phyloP scores from a whole-genome alignment of 2,888 invertebrate species.

The Labia minor region DNA sequence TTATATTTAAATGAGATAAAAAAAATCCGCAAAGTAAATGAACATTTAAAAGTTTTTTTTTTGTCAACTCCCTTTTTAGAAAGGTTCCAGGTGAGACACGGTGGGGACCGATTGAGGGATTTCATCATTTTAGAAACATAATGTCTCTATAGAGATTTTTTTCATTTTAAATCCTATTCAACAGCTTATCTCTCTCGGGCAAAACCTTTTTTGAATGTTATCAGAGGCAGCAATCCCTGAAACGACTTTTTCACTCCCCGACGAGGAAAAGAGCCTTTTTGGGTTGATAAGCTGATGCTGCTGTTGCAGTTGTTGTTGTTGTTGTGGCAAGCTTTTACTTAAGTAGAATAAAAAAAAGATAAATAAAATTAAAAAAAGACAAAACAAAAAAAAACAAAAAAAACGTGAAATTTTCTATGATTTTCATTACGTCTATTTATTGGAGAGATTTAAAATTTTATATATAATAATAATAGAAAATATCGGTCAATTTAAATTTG shows the following conservation, averaged over 20 bases:
- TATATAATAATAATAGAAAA: no score
- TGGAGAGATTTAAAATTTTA: no score
- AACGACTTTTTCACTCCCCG: neutral
- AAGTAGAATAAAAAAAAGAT: neutral
- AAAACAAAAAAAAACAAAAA: neutral
- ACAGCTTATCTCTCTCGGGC: constrained; percentile 3
- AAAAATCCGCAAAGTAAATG: neutral
- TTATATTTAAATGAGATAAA: no score
- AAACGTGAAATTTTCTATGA: neutral
- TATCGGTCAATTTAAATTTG: no score
- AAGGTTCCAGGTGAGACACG: no score
- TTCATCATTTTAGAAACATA: constrained; percentile 13
- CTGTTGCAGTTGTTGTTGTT: no score
- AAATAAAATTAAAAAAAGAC: neutral
- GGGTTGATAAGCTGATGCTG: neutral
- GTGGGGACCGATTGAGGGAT: neutral
- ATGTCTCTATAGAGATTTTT: neutral
- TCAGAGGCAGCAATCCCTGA: constrained; percentile 1
- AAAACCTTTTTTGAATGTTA: constrained; percentile 1
- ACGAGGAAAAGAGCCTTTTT: neutral
- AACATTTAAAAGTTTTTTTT: neutral
- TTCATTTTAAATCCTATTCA: constrained; percentile 13
- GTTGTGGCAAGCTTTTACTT: neutral
- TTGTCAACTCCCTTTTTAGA: no score
- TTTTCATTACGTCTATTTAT: neutral